Conservation (phyloP, 2,888 invertebrate genomes). For the Cephalotes varians region DNA sequence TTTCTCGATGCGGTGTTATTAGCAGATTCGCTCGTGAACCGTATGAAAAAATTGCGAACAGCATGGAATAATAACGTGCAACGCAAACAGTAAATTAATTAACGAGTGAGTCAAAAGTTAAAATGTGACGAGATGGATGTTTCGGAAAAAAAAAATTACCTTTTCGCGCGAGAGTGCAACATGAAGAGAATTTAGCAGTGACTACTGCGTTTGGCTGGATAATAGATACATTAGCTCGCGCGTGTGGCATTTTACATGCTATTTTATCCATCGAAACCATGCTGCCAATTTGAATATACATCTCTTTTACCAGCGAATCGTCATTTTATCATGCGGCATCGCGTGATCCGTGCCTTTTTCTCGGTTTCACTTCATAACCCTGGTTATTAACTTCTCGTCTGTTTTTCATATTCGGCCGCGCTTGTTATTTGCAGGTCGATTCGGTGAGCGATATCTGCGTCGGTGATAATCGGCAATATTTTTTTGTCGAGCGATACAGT, state of each 20-base stretch:
- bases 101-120: constrained; percentile 33
- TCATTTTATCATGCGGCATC: constrained; percentile 46
- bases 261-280: constrained; percentile 22
- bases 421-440: constrained; percentile 28
- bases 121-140: constrained; percentile 34
- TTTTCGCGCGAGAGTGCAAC: not conserved
- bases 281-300: constrained; percentile 10
- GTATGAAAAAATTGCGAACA: constrained; percentile 6
- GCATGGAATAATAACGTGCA: constrained; percentile 29
- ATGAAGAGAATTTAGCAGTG: constrained; percentile 23
- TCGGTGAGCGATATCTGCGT: constrained; percentile 10
- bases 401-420: constrained; percentile 28
- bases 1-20: not conserved
- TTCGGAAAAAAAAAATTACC: not conserved
- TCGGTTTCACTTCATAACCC: constrained; percentile 27
- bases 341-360: constrained; percentile 49
- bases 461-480: constrained; percentile 43
- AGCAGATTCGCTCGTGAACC: not conserved
- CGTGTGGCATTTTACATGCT: not conserved
- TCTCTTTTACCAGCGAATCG: constrained; percentile 30
- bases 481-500: constrained; percentile 12
- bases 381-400: constrained; percentile 43
- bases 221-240: constrained; percentile 34
- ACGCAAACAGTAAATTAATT: constrained; percentile 40
- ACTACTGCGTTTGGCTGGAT: constrained; percentile 33